phyloP scores from a whole-genome alignment of 2,113 vertebrate genomes.

The Siphamia tubifer region DNA sequence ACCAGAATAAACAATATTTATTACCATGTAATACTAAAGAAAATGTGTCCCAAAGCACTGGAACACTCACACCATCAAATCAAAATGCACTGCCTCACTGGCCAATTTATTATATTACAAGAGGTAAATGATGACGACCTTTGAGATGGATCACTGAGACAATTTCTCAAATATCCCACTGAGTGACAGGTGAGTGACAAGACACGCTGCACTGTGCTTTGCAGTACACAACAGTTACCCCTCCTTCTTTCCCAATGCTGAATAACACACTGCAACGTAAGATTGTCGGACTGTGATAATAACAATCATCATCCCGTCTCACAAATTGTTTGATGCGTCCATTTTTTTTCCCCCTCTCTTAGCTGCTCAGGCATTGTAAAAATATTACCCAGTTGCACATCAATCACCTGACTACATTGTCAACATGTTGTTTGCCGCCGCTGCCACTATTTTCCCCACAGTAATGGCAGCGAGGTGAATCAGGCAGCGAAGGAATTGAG shows the following conservation, averaged over 20 bases:
- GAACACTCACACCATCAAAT: not conserved
- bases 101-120: not conserved
- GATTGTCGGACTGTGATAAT: not conserved
- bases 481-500: conserved; percentile 17
- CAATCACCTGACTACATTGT: conserved; percentile 44
- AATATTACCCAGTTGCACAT: conserved; percentile 26
- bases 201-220: not conserved
- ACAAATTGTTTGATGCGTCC: conserved; percentile 12
- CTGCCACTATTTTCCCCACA: conserved; percentile 13
- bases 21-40: no score
- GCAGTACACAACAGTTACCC: not conserved
- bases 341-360: conserved; percentile 1
- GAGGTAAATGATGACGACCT: not conserved
- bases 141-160: not conserved
- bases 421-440: not conserved
- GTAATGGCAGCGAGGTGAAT: conserved; percentile 18
- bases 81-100: not conserved
- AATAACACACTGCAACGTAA: not conserved
- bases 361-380: conserved; percentile 28
- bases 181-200: conserved; percentile 1
- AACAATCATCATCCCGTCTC: conserved; percentile 26
- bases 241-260: not conserved
- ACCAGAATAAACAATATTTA: no score
- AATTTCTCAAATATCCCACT: not conserved
- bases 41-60: not conserved